phyloP scores from a whole-genome alignment of 2,888 invertebrate species.

The Carcina quercana region DNA sequence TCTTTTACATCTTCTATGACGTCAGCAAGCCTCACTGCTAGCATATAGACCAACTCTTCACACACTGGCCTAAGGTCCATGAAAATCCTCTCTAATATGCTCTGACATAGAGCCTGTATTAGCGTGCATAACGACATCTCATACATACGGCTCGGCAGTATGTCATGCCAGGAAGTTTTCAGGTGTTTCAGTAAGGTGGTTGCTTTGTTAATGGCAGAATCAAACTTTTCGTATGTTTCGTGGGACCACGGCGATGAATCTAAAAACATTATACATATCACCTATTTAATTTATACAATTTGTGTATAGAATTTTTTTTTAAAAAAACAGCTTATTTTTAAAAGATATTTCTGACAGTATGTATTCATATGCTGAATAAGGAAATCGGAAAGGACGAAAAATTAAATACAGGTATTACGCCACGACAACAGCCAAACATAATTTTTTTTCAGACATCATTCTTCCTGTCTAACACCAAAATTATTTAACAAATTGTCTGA shows the following conservation, averaged over 20 bases:
- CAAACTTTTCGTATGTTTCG: slow-evolving; percentile 46
- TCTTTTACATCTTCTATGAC: slow-evolving; percentile 30
- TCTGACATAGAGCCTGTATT: slow-evolving; percentile 42
- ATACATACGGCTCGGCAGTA: slow-evolving; percentile 53
- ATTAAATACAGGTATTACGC: too few relatives aligned
- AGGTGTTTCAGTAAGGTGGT: slow-evolving; percentile 42
- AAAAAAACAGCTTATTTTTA: too few relatives aligned
- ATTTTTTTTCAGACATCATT: too few relatives aligned
- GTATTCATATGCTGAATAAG: too few relatives aligned
- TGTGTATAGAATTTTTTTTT: too few relatives aligned
- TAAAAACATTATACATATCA: slow-evolving; percentile 26
- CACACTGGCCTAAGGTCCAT: slow-evolving; percentile 36
- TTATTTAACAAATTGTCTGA: too few relatives aligned
- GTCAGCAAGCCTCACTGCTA: slow-evolving; percentile 43
- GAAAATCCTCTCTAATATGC: slow-evolving; percentile 42
- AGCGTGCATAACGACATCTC: slow-evolving; percentile 48
- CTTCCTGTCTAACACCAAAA: too few relatives aligned
- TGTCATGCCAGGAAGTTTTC: slow-evolving; percentile 38
- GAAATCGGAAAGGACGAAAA: too few relatives aligned
- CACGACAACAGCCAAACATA: too few relatives aligned
- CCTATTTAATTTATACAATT: too few relatives aligned
- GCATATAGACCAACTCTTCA: slow-evolving; percentile 49
- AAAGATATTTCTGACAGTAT: too few relatives aligned
- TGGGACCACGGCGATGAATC: slow-evolving; percentile 41
- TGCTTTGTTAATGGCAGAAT: slow-evolving; percentile 47